phyloP scores from a whole-genome alignment of 2,797 vertebrate species.

The Huso huso region DNA sequence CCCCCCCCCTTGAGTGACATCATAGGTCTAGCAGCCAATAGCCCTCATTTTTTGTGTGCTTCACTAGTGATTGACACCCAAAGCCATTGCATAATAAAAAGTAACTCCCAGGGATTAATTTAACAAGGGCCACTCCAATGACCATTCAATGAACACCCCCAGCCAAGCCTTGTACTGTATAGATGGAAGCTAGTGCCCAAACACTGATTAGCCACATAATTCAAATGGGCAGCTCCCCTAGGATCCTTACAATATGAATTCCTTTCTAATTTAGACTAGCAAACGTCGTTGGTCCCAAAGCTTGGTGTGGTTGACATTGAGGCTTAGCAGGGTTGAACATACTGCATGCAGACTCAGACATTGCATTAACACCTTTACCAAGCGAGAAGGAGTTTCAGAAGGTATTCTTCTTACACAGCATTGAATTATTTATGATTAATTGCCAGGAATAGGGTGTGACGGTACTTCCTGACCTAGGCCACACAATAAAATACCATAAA shows the following conservation, averaged over 20 bases:
- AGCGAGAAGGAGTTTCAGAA: background rate
- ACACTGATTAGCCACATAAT: too few species aligned
- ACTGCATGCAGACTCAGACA: background rate
- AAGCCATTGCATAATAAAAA: too few species aligned
- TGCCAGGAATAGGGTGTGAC: background rate
- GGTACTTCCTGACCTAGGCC: background rate
- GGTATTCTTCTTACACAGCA: background rate
- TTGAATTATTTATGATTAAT: slow-evolving; percentile 9
- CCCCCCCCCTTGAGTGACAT: too few species aligned
- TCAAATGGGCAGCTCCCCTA: too few species aligned
- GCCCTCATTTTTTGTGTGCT: too few species aligned
- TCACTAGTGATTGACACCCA: too few species aligned
- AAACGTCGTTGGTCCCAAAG: background rate
- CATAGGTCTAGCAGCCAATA: too few species aligned
- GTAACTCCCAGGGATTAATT: too few species aligned
- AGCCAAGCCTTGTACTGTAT: too few species aligned
- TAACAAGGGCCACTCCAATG: too few species aligned
- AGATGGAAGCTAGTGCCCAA: too few species aligned
- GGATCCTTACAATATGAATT: background rate
- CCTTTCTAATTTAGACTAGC: background rate
- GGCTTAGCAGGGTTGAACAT: slow-evolving; percentile 1
- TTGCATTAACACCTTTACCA: background rate
- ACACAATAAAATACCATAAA: slow-evolving; percentile 9
- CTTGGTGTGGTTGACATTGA: slow-evolving; percentile 2
- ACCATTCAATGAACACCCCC: too few species aligned